Conservation (phyloP, 2,113 vertebrate genomes). For the Sebastes schlegelii region DNA sequence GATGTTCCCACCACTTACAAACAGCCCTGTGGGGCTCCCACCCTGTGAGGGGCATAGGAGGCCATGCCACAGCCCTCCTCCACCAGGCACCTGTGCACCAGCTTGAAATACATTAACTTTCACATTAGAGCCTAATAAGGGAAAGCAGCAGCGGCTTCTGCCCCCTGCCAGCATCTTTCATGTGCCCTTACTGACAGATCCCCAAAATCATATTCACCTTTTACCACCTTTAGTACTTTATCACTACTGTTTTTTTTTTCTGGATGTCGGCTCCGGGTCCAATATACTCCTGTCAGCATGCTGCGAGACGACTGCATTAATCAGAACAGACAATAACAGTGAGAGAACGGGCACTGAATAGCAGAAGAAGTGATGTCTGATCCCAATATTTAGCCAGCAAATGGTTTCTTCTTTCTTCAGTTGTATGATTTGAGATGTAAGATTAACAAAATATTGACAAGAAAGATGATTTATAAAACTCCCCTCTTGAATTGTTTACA, state of each 20-base stretch:
- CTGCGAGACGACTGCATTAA: constrained; percentile 71
- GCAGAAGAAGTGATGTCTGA: not conserved
- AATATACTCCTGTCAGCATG: constrained; percentile 55
- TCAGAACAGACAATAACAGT: constrained; percentile 31
- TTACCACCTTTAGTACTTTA: constrained; percentile 89
- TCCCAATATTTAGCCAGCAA: not conserved
- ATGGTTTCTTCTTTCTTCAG: not conserved
- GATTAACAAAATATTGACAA: not conserved
- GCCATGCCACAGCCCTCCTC: constrained; percentile 44
- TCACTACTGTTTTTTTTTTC: constrained; percentile 86
- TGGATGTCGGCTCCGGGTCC: constrained; percentile 76
- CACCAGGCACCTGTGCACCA: constrained; percentile 79
- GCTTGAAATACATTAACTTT: constrained; percentile 87
- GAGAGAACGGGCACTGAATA: constrained; percentile 1
- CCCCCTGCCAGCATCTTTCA: constrained; percentile 89
- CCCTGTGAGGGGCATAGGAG: constrained; percentile 62
- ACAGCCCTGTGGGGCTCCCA: constrained; percentile 75
- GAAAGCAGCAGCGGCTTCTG: constrained; percentile 80
- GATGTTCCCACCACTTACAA: constrained; percentile 72
- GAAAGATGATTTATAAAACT: constrained; percentile 2
- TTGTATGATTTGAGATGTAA: not conserved
- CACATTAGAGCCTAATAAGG: constrained; percentile 91
- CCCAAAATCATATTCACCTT: constrained; percentile 89
- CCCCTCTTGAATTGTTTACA: constrained; percentile 43
- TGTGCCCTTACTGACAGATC: constrained; percentile 90